phyloP scores from a whole-genome alignment of 1,140 invertebrate species.

The Pectinophora gossypiella region DNA sequence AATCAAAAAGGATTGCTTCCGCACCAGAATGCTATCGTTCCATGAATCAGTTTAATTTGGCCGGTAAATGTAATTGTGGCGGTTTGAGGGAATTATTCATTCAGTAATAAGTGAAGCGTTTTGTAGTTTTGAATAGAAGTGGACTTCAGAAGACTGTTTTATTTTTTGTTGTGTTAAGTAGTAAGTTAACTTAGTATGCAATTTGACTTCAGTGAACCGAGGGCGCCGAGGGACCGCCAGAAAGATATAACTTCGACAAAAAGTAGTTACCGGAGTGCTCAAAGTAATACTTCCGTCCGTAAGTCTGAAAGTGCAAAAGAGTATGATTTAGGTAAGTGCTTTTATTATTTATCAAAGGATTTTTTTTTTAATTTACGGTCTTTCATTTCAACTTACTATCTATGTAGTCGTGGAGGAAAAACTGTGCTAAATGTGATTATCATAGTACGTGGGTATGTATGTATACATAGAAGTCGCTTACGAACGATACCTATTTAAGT shows the following conservation, averaged over 20 bases:
- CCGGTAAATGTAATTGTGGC: background rate
- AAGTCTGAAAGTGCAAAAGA: constrained; percentile 41
- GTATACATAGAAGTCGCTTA: too few relatives aligned
- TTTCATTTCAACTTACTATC: too few relatives aligned
- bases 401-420: too few relatives aligned
- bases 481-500: too few relatives aligned
- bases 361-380: too few relatives aligned
- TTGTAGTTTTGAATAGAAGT: constrained; percentile 7
- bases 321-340: constrained; percentile 49
- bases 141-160: background rate
- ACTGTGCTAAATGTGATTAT: too few relatives aligned
- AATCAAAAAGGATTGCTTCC: constrained; percentile 22
- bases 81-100: constrained; percentile 8
- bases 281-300: constrained; percentile 53
- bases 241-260: constrained; percentile 29
- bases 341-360: too few relatives aligned
- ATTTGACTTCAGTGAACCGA: constrained; percentile 34
- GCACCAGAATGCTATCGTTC: background rate
- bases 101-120: constrained; percentile 15
- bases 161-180: too few relatives aligned
- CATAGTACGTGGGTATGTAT: too few relatives aligned
- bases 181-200: constrained; percentile 14
- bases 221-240: constrained; percentile 19
- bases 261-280: constrained; percentile 26
- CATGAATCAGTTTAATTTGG: constrained; percentile 10